A percentile compares a stretch with the other conserved stretches of the same genome.
phyloP scores from a whole-genome alignment of 2,888 invertebrate species.

The Pocota personata region DNA sequence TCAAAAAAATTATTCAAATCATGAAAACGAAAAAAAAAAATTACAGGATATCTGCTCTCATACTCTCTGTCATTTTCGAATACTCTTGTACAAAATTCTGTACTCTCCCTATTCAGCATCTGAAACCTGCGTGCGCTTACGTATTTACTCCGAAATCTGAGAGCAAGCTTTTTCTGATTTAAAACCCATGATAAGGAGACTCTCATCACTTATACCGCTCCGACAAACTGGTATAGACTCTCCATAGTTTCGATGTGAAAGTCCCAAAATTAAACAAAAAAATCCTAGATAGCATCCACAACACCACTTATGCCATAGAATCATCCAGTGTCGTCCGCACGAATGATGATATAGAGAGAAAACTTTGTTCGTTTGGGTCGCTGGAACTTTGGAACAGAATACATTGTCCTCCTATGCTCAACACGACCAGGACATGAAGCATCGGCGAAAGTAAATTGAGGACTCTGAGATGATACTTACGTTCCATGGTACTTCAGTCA shows the following conservation, averaged over 20 bases:
- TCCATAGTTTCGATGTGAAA: background rate
- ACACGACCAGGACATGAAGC: constrained; percentile 47
- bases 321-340: background rate
- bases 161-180: constrained; percentile 21
- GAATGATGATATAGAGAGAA: constrained; percentile 4
- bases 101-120: constrained; percentile 60
- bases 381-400: constrained; percentile 36
- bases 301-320: background rate
- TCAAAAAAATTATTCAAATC: constrained; percentile 35
- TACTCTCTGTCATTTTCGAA: background rate
- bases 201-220: background rate
- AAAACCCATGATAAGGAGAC: background rate
- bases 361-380: constrained; percentile 2
- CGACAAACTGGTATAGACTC: too few species aligned
- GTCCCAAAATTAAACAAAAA: background rate
- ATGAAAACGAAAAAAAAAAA: background rate
- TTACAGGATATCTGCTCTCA: background rate
- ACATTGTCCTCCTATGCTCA: constrained; percentile 12
- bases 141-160: constrained; percentile 54
- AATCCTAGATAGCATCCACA: constrained; percentile 58
- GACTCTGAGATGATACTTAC: constrained; percentile 60
- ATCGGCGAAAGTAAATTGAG: constrained; percentile 51
- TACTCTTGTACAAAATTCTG: background rate
- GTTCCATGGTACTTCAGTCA: constrained; percentile 65
- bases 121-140: constrained; percentile 51